Conservation (phyloP, 2,797 vertebrate species). For the Luscinia megarhynchos region DNA sequence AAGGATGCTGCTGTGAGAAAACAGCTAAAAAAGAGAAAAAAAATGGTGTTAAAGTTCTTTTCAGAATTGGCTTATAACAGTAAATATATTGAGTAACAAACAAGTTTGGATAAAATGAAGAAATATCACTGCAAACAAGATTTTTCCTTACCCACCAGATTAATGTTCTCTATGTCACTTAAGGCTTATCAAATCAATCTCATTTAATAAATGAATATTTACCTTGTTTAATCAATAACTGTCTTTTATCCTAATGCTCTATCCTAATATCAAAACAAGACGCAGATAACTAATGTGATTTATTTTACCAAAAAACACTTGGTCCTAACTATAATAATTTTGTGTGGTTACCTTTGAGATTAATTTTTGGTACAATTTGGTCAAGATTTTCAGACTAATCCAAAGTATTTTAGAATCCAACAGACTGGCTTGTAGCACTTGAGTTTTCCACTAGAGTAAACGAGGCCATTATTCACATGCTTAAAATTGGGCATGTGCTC, state of each 20-base stretch:
- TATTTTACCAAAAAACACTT: not conserved
- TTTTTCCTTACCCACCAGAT: not conserved
- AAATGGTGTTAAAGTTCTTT: not conserved
- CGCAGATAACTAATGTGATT: not conserved
- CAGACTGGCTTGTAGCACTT: not conserved
- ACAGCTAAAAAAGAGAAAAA: not conserved
- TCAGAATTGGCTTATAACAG: not conserved
- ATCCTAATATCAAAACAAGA: not conserved
- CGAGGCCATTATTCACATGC: slow-evolving; percentile 38
- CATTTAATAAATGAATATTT: not conserved
- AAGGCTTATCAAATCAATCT: not conserved
- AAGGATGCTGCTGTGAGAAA: slow-evolving; percentile 36
- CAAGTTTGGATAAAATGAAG: not conserved
- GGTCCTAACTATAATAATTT: not conserved
- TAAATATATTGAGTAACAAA: not conserved
- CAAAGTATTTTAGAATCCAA: not conserved
- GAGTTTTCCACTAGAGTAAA: slow-evolving; percentile 16
- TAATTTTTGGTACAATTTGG: not conserved
- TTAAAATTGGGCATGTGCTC: slow-evolving; percentile 60
- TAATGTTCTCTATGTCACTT: not conserved
- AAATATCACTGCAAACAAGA: not conserved
- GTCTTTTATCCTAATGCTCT: not conserved
- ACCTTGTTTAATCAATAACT: not conserved
- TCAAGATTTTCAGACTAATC: not conserved
- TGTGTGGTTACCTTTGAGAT: accelerated